These are phyloP conservation scores for Nasonia vitripennis DNA, from an alignment of 1,140 invertebrate genomes.

Conservation along the genomic window DNA sequence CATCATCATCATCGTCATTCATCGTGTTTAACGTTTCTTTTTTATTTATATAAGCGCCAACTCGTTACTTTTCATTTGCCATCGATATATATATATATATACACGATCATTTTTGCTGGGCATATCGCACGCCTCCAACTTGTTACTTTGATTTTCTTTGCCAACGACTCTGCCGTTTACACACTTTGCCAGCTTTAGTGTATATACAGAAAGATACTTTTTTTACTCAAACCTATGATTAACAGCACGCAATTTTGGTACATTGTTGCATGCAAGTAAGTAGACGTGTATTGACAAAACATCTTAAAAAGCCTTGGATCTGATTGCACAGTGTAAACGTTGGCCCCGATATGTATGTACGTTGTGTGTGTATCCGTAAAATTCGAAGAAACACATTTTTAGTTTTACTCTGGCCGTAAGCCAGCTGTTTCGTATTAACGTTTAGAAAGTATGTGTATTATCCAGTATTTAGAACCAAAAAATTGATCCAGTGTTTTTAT, in stretches of 20 bases:
- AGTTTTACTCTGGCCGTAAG: background rate
- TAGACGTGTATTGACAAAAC: background rate
- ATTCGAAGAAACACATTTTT: background rate
- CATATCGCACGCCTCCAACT: no score
- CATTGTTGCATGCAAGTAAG: background rate
- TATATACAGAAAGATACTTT: background rate
- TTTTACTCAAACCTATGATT: background rate
- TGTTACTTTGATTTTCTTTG: background rate
- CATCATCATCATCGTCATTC: constrained; percentile 49
- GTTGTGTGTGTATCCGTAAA: background rate
- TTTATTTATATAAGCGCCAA: background rate
- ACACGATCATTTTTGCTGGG: no score
- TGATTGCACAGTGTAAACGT: background rate
- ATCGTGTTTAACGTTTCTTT: constrained; percentile 30
- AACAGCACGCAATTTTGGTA: constrained; percentile 24
- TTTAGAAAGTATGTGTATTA: background rate
- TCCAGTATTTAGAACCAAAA: background rate
- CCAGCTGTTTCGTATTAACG: background rate
- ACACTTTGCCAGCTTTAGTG: background rate
- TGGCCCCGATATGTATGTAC: background rate
- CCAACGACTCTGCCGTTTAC: background rate
- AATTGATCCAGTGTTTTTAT: background rate
- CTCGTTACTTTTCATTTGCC: background rate
- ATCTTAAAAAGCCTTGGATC: background rate
- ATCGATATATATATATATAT: no score